Percentiles rank a stretch among this genome's conserved stretches.
These are phyloP conservation scores for Mus caroli DNA, from an alignment of 2,797 vertebrate species.

Conservation along the genomic window DNA sequence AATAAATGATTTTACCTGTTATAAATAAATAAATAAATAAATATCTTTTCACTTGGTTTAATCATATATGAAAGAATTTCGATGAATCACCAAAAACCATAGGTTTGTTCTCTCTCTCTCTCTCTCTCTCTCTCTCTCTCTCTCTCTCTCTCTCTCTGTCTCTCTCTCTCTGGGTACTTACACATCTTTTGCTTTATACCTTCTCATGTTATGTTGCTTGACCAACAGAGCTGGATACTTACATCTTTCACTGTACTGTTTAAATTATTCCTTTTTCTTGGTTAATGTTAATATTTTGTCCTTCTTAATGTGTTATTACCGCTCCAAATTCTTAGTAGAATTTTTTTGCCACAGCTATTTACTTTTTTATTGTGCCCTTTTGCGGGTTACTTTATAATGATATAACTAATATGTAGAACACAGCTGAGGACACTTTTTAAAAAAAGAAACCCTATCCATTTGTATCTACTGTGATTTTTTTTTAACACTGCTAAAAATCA, in stretches of 20 bases:
- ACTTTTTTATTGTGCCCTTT: not conserved
- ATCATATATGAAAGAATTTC: not conserved
- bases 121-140: too few relatives aligned
- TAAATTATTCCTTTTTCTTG: constrained; percentile 28
- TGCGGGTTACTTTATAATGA: not conserved
- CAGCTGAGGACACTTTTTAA: not conserved
- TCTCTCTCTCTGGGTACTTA: not conserved
- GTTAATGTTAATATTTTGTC: constrained; percentile 12
- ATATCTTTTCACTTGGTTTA: not conserved
- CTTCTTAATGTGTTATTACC: constrained; percentile 2
- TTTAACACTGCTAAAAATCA: not conserved
- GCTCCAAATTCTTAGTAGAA: not conserved
- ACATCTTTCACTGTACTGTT: not conserved
- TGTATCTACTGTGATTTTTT: constrained; percentile 1
- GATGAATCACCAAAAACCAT: not conserved
- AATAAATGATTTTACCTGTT: too few relatives aligned
- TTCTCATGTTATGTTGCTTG: constrained; percentile 19
- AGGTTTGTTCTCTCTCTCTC: not conserved
- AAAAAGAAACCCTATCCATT: not conserved
- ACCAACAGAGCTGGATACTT: not conserved
- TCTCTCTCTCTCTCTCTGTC: not conserved
- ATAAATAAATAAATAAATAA: too few relatives aligned
- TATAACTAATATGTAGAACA: not conserved
- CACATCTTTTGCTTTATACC: not conserved
- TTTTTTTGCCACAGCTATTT: constrained; percentile 9